Conservation (phyloP, 2,113 vertebrate genomes). For the Clarias macrocephalus region DNA sequence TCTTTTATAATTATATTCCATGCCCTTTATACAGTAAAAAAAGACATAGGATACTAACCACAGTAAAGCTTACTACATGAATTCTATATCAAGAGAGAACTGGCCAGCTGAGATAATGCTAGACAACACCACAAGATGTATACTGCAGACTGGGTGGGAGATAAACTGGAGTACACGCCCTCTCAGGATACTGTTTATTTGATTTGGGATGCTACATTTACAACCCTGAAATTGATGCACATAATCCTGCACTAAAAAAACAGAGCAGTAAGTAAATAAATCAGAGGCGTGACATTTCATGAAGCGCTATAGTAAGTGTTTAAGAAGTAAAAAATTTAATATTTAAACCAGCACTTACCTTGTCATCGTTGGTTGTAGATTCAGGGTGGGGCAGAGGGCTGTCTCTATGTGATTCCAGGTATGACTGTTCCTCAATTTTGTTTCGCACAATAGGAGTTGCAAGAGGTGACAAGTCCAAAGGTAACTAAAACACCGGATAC, state of each 20-base stretch:
- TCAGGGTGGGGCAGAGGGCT: slow-evolving; percentile 97
- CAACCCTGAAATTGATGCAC: neutral
- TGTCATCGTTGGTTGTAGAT: slow-evolving; percentile 95
- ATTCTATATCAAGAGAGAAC: neutral
- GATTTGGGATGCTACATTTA: neutral
- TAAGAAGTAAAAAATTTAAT: neutral
- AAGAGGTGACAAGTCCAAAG: slow-evolving; percentile 95
- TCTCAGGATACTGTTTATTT: slow-evolving; percentile 2
- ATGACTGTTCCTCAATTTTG: slow-evolving; percentile 86
- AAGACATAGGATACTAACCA: neutral
- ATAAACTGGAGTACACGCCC: neutral
- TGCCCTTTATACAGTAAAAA: slow-evolving; percentile 4
- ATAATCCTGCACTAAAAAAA: neutral
- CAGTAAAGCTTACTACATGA: neutral
- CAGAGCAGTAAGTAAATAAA: neutral
- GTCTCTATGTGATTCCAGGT: slow-evolving; percentile 86
- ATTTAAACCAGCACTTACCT: slow-evolving; percentile 69
- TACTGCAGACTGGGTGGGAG: neutral
- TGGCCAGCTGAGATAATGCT: slow-evolving; percentile 6
- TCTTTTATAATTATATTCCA: slow-evolving; percentile 9
- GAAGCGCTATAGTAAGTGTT: neutral
- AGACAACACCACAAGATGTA: neutral
- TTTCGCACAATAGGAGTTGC: slow-evolving; percentile 92
- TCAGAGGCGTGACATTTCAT: neutral
- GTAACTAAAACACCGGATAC: slow-evolving; percentile 76